Evolutionary conservation across 2,888 invertebrate species (phyloP), one percentile per base, ranked within the genome.

Genomic region (Drosophila incognita): DNA sequence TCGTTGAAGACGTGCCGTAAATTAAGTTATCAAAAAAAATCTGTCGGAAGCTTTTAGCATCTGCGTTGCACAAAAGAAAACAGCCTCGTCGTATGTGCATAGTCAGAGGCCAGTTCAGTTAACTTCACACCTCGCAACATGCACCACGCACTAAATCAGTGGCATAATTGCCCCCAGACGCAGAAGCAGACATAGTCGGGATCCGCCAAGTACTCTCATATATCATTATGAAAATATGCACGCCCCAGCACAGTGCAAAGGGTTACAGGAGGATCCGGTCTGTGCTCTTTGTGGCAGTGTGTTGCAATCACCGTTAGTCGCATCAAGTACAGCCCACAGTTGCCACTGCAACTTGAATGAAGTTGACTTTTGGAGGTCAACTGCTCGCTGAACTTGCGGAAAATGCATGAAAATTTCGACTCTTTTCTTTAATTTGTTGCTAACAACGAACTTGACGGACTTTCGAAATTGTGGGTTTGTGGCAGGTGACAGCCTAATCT

Each of bases 21-120:
- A 87, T 87, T 86, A 90, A 87, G 90, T 83, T 87, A 87, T 87
- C 89, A 88, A 88, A 80, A 87, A 74, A 87, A 73, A 68, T 70
- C 74, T 86, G 89, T 90, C 87, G 89, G 87, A 86, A 88, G 86
- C 82, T 90, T 88, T 89, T 86, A 85, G 88, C 86, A 87, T 85
- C 78, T 74, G 56, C 69, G 63, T 31, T 57, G 57, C 13, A 31
- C 69, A 60, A 75, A 77, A 70, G 65, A 66, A 74, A 70, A 69
- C 53, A 48, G 54, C 61, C 46, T 58, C 76, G 61, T 21, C 21
- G 18, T n/a, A 56, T 38, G 27, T 27, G 27, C 38, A 15, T 8
- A 61, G 57, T 42, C 61, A 29, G 38, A 68, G 36, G 36, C 40
- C 36, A 64, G 70, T 77, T 82, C 74, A 79, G 68, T 86, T 88